Evolutionary conservation across 1,140 invertebrate species (phyloP).

Genomic region (Microplitis demolitor): DNA sequence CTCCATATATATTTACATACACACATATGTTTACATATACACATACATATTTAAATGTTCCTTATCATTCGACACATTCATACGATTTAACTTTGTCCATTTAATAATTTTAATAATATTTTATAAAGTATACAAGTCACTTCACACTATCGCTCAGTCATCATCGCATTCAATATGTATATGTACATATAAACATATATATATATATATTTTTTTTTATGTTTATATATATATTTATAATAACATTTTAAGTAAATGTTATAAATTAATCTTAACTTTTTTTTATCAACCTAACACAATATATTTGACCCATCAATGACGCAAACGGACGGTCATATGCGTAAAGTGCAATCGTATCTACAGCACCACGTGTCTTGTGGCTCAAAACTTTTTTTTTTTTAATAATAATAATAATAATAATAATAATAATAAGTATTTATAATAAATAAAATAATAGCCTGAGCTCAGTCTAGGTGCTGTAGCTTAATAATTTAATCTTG

Average conservation of each 20-base stretch:
- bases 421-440: too few relatives aligned
- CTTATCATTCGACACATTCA: not conserved
- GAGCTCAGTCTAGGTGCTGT: conserved; percentile 56
- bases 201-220: conserved; percentile 36
- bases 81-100: conserved; percentile 18
- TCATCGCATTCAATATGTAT: not conserved
- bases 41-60: conserved; percentile 9
- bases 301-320: conserved; percentile 46
- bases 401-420: not conserved
- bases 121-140: conserved; percentile 23
- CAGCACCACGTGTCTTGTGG: conserved; percentile 49
- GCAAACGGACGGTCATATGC: conserved; percentile 46
- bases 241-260: not conserved
- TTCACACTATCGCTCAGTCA: not conserved
- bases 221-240: conserved; percentile 20
- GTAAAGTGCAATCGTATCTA: conserved; percentile 41
- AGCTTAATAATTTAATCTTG: conserved; percentile 10
- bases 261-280: not conserved
- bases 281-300: conserved; percentile 7
- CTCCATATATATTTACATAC: too few relatives aligned
- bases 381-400: conserved; percentile 27
- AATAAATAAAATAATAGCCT: conserved; percentile 25
- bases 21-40: not conserved
- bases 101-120: conserved; percentile 29
- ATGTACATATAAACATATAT: not conserved